Evolutionary conservation across 2,888 invertebrate genomes (phyloP).

Genomic region (Cancer borealis): DNA sequence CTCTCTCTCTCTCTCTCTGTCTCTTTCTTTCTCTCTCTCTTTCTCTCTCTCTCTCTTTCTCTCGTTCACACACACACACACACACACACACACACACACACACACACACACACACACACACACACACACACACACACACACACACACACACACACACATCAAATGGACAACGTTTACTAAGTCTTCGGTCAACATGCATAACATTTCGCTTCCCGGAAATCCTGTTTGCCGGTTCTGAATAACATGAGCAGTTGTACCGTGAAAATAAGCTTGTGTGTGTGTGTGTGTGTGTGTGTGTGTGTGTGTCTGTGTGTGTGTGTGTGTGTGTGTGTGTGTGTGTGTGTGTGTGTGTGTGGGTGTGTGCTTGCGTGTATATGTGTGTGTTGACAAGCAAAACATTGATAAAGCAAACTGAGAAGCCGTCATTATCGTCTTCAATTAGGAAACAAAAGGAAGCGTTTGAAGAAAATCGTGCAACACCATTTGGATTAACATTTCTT

Average conservation of each 20-base stretch:
- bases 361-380: too few relatives aligned
- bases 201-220: background rate
- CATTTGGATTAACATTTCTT: background rate
- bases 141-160: background rate
- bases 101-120: constrained; percentile 51
- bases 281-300: constrained; percentile 1
- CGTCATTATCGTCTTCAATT: background rate
- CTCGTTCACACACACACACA: background rate
- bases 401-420: too few relatives aligned
- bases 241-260: background rate
- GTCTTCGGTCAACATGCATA: background rate
- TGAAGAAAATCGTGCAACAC: background rate
- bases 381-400: too few relatives aligned
- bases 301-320: background rate
- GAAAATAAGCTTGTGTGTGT: background rate
- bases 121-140: constrained; percentile 52
- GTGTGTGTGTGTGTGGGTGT: too few relatives aligned
- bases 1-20: constrained; percentile 41
- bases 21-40: constrained; percentile 15
- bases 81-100: constrained; percentile 49
- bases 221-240: background rate
- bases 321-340: too few relatives aligned
- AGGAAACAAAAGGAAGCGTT: background rate
- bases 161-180: background rate
- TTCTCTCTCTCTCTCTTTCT: background rate